phyloP scores from a whole-genome alignment of 2,113 vertebrate species.

The Chionodraco myersi region DNA sequence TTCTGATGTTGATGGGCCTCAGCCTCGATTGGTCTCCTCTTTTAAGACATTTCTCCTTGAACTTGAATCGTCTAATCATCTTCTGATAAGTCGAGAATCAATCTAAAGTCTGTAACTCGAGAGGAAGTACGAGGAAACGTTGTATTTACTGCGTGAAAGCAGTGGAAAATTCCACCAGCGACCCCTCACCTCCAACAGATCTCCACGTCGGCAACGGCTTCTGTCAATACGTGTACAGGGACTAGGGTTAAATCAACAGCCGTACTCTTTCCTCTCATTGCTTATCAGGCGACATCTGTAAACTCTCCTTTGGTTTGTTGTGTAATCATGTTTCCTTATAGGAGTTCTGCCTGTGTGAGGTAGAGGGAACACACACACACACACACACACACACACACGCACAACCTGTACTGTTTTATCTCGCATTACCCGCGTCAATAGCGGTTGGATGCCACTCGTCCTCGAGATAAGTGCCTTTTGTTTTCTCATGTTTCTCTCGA shows the following conservation, averaged over 20 bases:
- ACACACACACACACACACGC: conserved; percentile 15
- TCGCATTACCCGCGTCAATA: conserved; percentile 73
- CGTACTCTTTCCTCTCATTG: conserved; percentile 35
- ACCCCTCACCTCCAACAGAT: conserved; percentile 33
- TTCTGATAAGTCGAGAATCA: conserved; percentile 40
- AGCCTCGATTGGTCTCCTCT: conserved; percentile 35
- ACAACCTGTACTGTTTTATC: conserved; percentile 52
- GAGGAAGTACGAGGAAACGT: background rate
- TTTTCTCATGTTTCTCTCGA: conserved; percentile 26
- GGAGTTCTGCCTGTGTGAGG: conserved; percentile 37
- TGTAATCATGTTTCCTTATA: conserved; percentile 33
- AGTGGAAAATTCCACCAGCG: conserved; percentile 57
- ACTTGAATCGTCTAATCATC: conserved; percentile 51
- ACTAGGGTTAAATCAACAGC: conserved; percentile 60
- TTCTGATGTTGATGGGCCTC: conserved; percentile 26
- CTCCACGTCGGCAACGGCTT: conserved; percentile 35
- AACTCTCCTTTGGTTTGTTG: conserved; percentile 47
- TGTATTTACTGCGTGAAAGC: conserved; percentile 4
- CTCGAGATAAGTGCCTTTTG: conserved; percentile 69
- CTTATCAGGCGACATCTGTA: conserved; percentile 57
- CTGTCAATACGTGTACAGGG: conserved; percentile 57
- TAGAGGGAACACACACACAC: conserved; percentile 34
- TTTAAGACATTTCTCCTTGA: conserved; percentile 34
- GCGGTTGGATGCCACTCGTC: conserved; percentile 52
- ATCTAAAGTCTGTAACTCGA: conserved; percentile 1